A percentile compares a stretch with the other conserved stretches of the same genome.
These are phyloP conservation scores for Hyphantria cunea DNA, from an alignment of 1,140 invertebrate species.

Conservation along the genomic window DNA sequence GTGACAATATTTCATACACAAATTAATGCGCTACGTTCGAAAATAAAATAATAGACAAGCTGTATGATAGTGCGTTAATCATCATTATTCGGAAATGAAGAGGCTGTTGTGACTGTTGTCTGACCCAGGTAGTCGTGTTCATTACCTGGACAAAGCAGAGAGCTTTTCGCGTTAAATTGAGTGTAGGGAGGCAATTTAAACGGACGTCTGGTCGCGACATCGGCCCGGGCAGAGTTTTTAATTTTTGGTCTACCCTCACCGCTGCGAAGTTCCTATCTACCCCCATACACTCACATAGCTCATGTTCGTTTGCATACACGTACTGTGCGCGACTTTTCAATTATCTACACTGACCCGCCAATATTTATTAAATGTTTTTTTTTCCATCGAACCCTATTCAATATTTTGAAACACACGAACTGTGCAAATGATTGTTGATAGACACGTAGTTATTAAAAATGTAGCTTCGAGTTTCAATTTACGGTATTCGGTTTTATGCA, in stretches of 20 bases:
- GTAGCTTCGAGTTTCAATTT: conserved; percentile 7
- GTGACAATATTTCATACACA: too few relatives aligned
- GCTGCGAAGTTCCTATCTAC: conserved; percentile 10
- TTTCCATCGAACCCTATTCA: conserved; percentile 13
- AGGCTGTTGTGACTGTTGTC: conserved; percentile 49
- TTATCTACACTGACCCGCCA: conserved; percentile 32
- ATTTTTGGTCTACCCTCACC: conserved; percentile 47
- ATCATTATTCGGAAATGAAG: conserved; percentile 38
- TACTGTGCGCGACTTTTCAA: conserved; percentile 40
- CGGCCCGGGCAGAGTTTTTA: conserved; percentile 49
- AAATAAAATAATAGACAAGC: too few relatives aligned
- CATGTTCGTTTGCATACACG: not conserved
- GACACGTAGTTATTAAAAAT: conserved; percentile 24
- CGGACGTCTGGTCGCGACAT: conserved; percentile 54
- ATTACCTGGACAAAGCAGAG: conserved; percentile 75
- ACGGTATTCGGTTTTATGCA: too few relatives aligned
- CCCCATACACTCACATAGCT: not conserved
- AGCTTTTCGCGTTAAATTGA: conserved; percentile 78
- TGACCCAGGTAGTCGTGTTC: conserved; percentile 53
- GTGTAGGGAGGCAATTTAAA: conserved; percentile 74
- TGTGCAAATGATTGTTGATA: conserved; percentile 24
- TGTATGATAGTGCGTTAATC: conserved; percentile 12
- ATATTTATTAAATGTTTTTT: conserved; percentile 32
- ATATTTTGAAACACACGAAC: conserved; percentile 17
- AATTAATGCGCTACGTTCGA: too few relatives aligned